phyloP scores from a whole-genome alignment of 2,888 invertebrate genomes.

The Cylloceria caligata region DNA sequence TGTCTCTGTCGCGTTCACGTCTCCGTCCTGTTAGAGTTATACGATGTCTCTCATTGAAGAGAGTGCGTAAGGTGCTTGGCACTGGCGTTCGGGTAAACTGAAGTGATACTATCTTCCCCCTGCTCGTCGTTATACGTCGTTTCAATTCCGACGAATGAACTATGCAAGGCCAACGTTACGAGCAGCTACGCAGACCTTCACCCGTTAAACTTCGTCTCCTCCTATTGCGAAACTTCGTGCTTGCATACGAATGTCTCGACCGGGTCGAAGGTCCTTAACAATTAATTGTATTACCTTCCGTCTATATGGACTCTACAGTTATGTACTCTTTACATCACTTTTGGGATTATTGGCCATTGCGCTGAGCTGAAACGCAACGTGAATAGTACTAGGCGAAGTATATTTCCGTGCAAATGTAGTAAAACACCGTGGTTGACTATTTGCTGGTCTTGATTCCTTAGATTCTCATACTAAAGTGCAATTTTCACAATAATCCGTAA shows the following conservation, averaged over 20 bases:
- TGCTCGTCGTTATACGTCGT: slow-evolving; percentile 7
- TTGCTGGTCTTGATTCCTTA: slow-evolving; percentile 17
- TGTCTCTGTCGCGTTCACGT: slow-evolving; percentile 13
- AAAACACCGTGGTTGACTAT: slow-evolving; percentile 33
- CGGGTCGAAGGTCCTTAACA: slow-evolving; percentile 64
- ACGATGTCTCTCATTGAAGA: slow-evolving; percentile 36
- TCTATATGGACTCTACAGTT: slow-evolving; percentile 23
- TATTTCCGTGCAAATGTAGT: neutral
- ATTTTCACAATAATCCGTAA: neutral
- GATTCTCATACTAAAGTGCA: slow-evolving; percentile 18
- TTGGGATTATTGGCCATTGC: slow-evolving; percentile 39
- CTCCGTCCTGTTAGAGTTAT: slow-evolving; percentile 15
- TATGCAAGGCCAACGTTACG: slow-evolving; percentile 55
- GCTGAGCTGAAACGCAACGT: neutral
- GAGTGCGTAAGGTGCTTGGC: slow-evolving; percentile 22
- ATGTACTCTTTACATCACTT: neutral
- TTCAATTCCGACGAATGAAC: slow-evolving; percentile 38
- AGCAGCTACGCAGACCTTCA: slow-evolving; percentile 57
- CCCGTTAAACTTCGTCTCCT: slow-evolving; percentile 60
- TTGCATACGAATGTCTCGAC: slow-evolving; percentile 49
- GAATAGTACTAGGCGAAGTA: neutral
- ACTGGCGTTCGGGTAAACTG: slow-evolving; percentile 10
- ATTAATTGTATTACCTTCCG: slow-evolving; percentile 58
- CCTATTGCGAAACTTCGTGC: slow-evolving; percentile 48
- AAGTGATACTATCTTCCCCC: neutral